Conservation (phyloP, 2,888 invertebrate genomes). For the Nezara viridula region DNA sequence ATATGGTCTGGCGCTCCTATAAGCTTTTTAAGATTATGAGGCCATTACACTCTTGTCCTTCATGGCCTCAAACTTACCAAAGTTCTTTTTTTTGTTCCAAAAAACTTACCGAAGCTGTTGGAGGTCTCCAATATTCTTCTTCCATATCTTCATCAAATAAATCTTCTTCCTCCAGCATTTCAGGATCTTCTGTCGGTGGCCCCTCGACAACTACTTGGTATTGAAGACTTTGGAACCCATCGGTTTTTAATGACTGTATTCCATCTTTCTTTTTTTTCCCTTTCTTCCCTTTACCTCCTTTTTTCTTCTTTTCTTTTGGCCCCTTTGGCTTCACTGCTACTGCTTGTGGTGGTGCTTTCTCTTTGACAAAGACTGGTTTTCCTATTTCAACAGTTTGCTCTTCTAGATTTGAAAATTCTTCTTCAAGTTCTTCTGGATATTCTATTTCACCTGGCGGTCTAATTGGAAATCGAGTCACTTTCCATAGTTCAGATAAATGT, state of each 20-base stretch:
- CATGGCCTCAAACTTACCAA: too few species aligned
- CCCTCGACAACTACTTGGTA: background rate
- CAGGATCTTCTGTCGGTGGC: background rate
- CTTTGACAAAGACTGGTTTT: constrained; percentile 48
- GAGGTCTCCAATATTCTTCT: constrained; percentile 46
- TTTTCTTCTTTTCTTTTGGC: background rate
- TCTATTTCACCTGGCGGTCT: constrained; percentile 32
- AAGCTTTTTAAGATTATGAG: too few species aligned
- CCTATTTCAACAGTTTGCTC: constrained; percentile 62
- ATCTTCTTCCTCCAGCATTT: background rate
- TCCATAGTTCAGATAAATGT: constrained; percentile 57
- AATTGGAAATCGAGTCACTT: constrained; percentile 21
- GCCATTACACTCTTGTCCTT: too few species aligned
- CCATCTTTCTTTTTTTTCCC: constrained; percentile 45
- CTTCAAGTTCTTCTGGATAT: constrained; percentile 34
- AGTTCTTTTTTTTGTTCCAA: too few species aligned
- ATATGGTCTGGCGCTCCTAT: too few species aligned
- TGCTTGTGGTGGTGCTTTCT: background rate
- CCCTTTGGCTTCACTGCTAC: constrained; percentile 37
- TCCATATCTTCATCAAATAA: constrained; percentile 15
- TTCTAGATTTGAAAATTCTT: background rate
- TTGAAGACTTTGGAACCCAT: background rate
- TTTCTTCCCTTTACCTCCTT: constrained; percentile 50
- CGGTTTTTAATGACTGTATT: background rate
- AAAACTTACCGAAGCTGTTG: constrained; percentile 44